These are phyloP conservation scores for Lucilia sericata DNA, from an alignment of 1,140 invertebrate genomes.

Conservation along the genomic window DNA sequence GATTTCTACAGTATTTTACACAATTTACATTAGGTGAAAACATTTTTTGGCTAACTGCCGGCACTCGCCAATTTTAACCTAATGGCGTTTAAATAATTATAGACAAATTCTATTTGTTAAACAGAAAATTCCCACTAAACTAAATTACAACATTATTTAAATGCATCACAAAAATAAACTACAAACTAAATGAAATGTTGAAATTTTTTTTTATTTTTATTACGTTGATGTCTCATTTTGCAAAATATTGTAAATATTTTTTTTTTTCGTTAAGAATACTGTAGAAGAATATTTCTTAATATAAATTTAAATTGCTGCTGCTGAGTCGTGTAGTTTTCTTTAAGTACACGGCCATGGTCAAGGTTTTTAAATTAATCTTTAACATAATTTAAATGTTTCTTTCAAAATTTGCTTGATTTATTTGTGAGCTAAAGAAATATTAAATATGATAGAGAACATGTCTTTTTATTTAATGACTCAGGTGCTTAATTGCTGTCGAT, in stretches of 20 bases:
- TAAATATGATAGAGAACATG: background rate
- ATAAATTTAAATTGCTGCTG: background rate
- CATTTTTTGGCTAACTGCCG: background rate
- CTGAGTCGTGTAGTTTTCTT: background rate
- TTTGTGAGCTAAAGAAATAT: background rate
- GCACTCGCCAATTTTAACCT: conserved; percentile 23
- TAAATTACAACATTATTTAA: conserved; percentile 16
- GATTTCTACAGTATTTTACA: too few species aligned
- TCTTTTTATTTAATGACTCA: conserved; percentile 12
- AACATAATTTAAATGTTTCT: background rate
- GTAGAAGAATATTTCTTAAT: background rate
- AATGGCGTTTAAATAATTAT: conserved; percentile 24
- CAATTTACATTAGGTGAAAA: background rate
- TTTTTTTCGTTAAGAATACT: background rate
- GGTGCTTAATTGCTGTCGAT: background rate
- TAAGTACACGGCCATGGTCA: background rate
- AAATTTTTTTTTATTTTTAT: background rate
- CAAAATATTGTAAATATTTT: background rate
- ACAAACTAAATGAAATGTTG: conserved; percentile 11
- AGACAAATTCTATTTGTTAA: conserved; percentile 10
- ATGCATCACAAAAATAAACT: background rate
- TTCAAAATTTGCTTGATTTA: background rate
- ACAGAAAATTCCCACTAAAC: background rate
- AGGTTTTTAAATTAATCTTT: background rate
- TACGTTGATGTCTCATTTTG: too few species aligned